Conservation (phyloP, 2,888 invertebrate species). For the Lithosia quadra region DNA sequence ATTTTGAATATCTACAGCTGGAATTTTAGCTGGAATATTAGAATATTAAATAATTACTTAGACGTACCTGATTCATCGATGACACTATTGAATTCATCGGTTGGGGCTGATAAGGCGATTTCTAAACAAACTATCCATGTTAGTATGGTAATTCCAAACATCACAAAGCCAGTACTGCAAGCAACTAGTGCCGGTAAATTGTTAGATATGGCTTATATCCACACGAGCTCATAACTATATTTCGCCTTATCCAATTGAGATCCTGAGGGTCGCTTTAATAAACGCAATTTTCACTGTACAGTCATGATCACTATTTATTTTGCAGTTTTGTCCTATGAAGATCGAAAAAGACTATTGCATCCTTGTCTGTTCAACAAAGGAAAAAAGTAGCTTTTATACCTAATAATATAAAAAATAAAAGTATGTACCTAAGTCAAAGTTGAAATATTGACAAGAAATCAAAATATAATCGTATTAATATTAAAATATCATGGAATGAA, state of each 20-base stretch:
- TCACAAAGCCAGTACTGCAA: conserved; percentile 53
- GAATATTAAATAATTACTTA: not conserved
- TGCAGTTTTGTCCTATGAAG: conserved; percentile 22
- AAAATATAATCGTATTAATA: no score
- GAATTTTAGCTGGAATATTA: not conserved
- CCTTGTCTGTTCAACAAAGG: no score
- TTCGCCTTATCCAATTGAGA: conserved; percentile 79
- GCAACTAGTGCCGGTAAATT: conserved; percentile 61
- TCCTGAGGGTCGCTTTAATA: conserved; percentile 71
- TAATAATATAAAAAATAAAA: no score
- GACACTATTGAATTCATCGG: conserved; percentile 67
- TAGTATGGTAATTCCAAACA: conserved; percentile 57
- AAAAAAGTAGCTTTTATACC: no score
- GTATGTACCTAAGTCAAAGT: no score
- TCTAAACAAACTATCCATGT: conserved; percentile 62
- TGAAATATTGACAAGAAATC: no score
- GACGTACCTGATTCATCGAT: conserved; percentile 69
- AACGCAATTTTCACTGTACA: conserved; percentile 73
- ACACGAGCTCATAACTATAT: conserved; percentile 66
- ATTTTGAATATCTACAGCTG: not conserved
- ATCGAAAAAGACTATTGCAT: no score
- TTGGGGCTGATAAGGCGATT: conserved; percentile 56
- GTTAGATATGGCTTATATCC: conserved; percentile 72
- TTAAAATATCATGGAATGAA: no score
- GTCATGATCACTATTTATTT: conserved; percentile 52